Evolutionary conservation across 1,140 invertebrate genomes (phyloP).

Genomic region (Drosophila fuyamai): DNA sequence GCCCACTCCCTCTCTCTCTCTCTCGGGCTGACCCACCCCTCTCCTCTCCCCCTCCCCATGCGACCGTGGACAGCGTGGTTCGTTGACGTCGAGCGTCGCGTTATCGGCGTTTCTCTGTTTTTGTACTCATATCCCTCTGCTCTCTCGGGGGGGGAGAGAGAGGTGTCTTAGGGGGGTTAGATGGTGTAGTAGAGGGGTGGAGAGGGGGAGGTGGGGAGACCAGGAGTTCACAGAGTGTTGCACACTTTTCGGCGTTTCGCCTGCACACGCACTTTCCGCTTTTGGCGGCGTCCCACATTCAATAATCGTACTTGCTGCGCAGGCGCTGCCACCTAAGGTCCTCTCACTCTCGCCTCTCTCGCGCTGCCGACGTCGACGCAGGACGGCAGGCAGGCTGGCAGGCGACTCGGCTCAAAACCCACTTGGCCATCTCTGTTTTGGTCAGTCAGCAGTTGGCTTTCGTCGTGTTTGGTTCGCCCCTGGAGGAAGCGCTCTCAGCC

Average conservation of each 20-base stretch:
- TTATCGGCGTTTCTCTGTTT: slow-evolving; percentile 84
- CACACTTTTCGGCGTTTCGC: slow-evolving; percentile 81
- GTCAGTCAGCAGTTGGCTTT: slow-evolving; percentile 85
- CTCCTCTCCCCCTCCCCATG: neutral
- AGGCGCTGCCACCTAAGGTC: slow-evolving; percentile 58
- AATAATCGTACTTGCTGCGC: slow-evolving; percentile 25
- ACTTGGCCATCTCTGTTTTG: slow-evolving; percentile 84
- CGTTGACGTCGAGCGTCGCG: slow-evolving; percentile 74
- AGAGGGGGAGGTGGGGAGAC: neutral
- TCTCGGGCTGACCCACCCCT: neutral
- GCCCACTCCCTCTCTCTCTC: slow-evolving; percentile 2
- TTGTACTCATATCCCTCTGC: slow-evolving; percentile 82
- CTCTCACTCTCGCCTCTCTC: slow-evolving; percentile 51
- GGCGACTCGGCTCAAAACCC: slow-evolving; percentile 70
- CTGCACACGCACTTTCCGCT: slow-evolving; percentile 79
- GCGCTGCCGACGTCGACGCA: slow-evolving; percentile 53
- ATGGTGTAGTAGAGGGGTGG: neutral
- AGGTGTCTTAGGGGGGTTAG: neutral
- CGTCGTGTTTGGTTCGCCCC: slow-evolving; percentile 77
- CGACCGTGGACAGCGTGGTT: slow-evolving; percentile 51
- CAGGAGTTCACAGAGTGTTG: slow-evolving; percentile 66
- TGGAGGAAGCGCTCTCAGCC: slow-evolving; percentile 56
- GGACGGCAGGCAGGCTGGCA: slow-evolving; percentile 5
- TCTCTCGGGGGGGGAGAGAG: slow-evolving; percentile 1
- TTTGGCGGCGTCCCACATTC: slow-evolving; percentile 82